Evolutionary conservation across 2,888 invertebrate genomes (phyloP), one percentile per base, ranked within the genome.

Genomic region (Emmelina monodactyla): DNA sequence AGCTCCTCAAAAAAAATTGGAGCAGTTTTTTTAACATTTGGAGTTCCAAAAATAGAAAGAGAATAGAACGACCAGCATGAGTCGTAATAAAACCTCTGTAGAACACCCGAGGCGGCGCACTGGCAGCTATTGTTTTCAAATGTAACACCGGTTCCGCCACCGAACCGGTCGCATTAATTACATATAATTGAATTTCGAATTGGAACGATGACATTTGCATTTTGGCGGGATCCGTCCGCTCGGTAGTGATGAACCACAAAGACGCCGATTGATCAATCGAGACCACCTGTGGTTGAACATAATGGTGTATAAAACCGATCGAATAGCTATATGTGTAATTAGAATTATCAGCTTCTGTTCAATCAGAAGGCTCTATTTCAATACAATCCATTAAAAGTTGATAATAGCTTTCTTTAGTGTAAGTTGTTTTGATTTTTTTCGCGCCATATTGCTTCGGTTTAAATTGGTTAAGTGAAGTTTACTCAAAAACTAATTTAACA

Each of bases 131-230:
- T 79, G 78, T 79, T 73, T 79, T 64, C 68, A 55, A 66, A 69
- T 63, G 62, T 66, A 66, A 64, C 63, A 69, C 60, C 57, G 59
- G 63, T 60, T 59, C 66, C 68, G 76, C 70, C 68, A 70, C 68
- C 66, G 70, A 56, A 59, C 64, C 63, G 64, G 55, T 61, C 64
- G 69, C 66, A 75, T 80, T 84, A 84, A 84, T 84, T 84, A 83
- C 81, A 73, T 60, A 71, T 82, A 82, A 83, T 83, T 84, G 82
- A 83, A 82, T 82, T 83, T 83, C 78, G 83, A 83, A 84, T 84
- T 83, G 83, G 83, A 72, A 82, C 73, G 82, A 84, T 84, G 83
- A 84, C 82, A 82, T 78, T 83, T 76, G 71, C 71, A 66, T 82
- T 83, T 83, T 80, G 62, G 69, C 75, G 72, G 67, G 65, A 64